Percentiles rank a stretch among this genome's conserved stretches.
Conservation (phyloP, 2,113 vertebrate genomes). For the Ammodytes dubius region DNA sequence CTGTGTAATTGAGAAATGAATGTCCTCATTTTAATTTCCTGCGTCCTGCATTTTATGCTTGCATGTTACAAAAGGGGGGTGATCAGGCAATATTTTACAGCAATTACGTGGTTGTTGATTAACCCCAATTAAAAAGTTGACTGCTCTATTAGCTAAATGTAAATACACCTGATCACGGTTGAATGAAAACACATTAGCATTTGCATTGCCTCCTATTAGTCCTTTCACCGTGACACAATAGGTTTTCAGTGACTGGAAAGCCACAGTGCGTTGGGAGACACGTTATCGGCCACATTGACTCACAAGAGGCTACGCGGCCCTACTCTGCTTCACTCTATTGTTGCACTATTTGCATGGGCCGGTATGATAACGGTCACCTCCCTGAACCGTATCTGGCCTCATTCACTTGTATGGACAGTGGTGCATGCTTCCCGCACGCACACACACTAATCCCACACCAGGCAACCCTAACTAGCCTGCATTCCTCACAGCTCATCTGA, state of each 20-base stretch:
- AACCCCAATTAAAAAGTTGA: conserved; percentile 30
- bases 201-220: conserved; percentile 31
- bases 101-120: conserved; percentile 6
- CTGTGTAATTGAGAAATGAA: not conserved
- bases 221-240: conserved; percentile 41
- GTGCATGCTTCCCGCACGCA: conserved; percentile 1
- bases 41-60: not conserved
- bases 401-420: conserved; percentile 5
- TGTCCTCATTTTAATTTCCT: not conserved
- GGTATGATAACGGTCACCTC: conserved; percentile 56
- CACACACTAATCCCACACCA: conserved; percentile 21
- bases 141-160: conserved; percentile 44
- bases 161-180: conserved; percentile 42
- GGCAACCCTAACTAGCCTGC: not conserved
- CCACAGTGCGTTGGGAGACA: conserved; percentile 11
- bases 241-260: conserved; percentile 17
- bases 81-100: not conserved
- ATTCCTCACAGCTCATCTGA: conserved; percentile 49
- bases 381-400: conserved; percentile 20
- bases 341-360: conserved; percentile 57
- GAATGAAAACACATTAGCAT: conserved; percentile 61
- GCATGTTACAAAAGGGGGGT: not conserved
- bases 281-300: conserved; percentile 59
- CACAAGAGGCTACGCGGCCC: conserved; percentile 50
- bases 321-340: conserved; percentile 49